Evolutionary conservation across 2,113 vertebrate genomes (phyloP).

Genomic region (Eolophus roseicapilla): DNA sequence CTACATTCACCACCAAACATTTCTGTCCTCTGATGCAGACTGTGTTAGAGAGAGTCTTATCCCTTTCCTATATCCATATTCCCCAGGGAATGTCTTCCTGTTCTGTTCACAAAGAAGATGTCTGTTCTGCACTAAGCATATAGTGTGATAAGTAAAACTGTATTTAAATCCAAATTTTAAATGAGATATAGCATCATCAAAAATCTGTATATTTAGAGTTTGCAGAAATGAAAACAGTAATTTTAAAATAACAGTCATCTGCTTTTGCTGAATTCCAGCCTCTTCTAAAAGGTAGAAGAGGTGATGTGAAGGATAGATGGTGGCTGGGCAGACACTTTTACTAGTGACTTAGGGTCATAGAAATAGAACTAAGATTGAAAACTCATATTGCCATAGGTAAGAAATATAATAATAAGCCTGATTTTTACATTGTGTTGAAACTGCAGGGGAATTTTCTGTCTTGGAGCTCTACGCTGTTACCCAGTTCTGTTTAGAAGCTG

Average conservation of each 20-base stretch:
- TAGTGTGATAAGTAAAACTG: not conserved
- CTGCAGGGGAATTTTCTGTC: not conserved
- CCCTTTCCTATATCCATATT: not conserved
- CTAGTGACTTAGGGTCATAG: not conserved
- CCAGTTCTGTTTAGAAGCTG: not conserved
- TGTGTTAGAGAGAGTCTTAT: not conserved
- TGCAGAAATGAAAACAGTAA: not conserved
- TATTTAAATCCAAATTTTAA: slow-evolving; percentile 17
- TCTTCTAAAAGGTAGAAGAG: not conserved
- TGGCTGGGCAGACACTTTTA: not conserved
- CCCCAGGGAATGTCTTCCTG: not conserved
- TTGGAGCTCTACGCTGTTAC: not conserved
- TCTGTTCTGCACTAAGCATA: not conserved
- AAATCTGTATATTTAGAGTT: not conserved
- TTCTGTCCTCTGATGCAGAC: not conserved
- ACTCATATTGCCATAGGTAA: not conserved
- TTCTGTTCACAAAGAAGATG: not conserved
- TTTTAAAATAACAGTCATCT: slow-evolving; percentile 10
- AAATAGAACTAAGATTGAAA: not conserved
- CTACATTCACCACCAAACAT: not conserved
- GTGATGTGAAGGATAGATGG: not conserved
- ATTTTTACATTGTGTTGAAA: not conserved
- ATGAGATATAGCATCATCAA: not conserved
- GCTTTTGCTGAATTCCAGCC: not conserved
- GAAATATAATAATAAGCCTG: not conserved